Evolutionary conservation across 2,113 vertebrate genomes (phyloP).

Genomic region (Apteryx mantelli): DNA sequence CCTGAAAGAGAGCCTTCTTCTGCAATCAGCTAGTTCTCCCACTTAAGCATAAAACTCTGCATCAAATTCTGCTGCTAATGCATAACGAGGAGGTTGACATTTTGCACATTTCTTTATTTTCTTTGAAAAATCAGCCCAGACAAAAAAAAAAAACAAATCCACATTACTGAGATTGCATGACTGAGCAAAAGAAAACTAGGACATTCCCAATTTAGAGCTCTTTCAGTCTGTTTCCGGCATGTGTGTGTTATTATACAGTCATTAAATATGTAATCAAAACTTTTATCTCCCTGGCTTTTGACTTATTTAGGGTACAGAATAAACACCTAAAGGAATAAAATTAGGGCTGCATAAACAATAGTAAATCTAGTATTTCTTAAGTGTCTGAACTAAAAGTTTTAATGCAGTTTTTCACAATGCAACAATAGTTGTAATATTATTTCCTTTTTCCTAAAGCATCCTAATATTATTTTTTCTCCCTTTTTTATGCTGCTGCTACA

Average conservation of each 20-base stretch:
- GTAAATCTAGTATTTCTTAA: background rate
- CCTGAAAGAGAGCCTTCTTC: background rate
- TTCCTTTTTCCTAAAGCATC: background rate
- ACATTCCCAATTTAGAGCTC: background rate
- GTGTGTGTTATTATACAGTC: background rate
- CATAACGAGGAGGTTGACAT: background rate
- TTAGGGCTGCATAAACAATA: background rate
- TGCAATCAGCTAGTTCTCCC: background rate
- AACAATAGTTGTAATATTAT: background rate
- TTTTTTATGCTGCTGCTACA: background rate
- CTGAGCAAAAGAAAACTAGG: constrained; percentile 9
- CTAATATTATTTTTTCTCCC: background rate
- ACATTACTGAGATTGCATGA: background rate
- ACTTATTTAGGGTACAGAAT: constrained; percentile 42
- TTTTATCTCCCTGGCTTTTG: background rate
- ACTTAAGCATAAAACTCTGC: background rate
- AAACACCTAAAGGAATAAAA: constrained; percentile 37
- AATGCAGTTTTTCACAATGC: background rate
- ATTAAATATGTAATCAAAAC: constrained; percentile 29
- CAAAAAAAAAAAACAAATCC: background rate
- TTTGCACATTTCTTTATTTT: fast-evolving
- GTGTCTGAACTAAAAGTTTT: background rate
- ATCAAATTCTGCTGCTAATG: background rate
- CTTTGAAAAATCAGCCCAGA: background rate
- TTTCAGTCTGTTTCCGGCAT: background rate